Conservation (phyloP, 2,888 invertebrate genomes). For the Podotricha telesiphe region DNA sequence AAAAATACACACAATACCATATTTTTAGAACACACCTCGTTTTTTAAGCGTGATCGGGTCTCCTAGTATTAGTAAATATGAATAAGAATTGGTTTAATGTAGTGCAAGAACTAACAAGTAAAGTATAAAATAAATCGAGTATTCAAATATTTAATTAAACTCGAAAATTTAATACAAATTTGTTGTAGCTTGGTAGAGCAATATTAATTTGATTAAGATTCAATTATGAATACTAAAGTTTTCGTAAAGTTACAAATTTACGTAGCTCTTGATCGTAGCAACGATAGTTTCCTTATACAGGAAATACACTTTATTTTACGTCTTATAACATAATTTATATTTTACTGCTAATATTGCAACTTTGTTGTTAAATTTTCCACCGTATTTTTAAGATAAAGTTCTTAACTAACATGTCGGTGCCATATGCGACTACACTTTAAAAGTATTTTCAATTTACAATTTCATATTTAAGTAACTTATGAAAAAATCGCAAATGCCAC, state of each 20-base stretch:
- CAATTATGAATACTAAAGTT: slow-evolving; percentile 11
- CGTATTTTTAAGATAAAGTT: neutral
- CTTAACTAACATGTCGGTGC: neutral
- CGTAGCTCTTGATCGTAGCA: slow-evolving; percentile 2
- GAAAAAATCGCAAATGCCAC: too few relatives aligned
- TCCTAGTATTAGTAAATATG: too few relatives aligned
- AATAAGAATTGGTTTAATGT: too few relatives aligned
- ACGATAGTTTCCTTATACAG: slow-evolving; percentile 6
- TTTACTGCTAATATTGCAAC: neutral
- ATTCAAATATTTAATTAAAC: neutral
- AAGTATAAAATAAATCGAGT: neutral
- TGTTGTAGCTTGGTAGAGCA: neutral
- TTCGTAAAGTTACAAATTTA: slow-evolving; percentile 9
- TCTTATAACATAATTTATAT: slow-evolving; percentile 1
- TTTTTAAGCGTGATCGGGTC: too few relatives aligned
- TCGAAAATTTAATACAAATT: slow-evolving; percentile 8
- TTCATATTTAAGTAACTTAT: too few relatives aligned
- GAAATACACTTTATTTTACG: neutral
- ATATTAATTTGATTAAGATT: slow-evolving; percentile 7
- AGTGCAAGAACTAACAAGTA: too few relatives aligned
- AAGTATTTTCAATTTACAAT: neutral
- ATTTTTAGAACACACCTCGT: too few relatives aligned
- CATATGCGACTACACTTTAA: neutral
- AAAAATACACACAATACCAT: too few relatives aligned
- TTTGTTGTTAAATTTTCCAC: neutral